These are phyloP conservation scores for Pristionchus fissidentatus DNA, from an alignment of 2,888 invertebrate species.

Conservation along the genomic window DNA sequence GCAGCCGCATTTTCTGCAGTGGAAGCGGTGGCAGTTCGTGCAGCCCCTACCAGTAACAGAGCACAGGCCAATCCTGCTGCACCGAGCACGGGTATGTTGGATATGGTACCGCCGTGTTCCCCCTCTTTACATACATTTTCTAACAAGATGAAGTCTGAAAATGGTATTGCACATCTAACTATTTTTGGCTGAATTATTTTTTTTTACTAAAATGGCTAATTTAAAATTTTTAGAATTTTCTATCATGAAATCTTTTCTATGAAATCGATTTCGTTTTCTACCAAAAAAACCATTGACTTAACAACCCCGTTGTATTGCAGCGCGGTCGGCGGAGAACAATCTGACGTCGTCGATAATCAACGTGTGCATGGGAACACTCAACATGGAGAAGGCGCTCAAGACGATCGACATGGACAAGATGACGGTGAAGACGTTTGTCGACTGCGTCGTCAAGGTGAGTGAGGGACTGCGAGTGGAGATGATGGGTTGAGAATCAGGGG, in stretches of 20 bases:
- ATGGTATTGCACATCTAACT: no score
- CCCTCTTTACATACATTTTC: no score
- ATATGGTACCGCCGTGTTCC: no score
- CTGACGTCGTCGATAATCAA: background rate
- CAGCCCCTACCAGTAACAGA: background rate
- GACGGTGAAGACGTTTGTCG: background rate
- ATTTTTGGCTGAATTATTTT: no score
- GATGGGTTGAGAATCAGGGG: background rate
- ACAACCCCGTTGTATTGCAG: no score
- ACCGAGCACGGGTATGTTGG: background rate
- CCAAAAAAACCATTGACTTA: background rate
- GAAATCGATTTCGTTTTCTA: background rate
- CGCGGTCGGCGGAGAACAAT: background rate
- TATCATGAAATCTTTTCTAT: no score
- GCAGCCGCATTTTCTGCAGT: background rate
- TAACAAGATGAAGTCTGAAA: no score
- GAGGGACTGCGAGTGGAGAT: background rate
- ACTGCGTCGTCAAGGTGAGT: constrained; percentile 6
- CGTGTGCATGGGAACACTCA: background rate
- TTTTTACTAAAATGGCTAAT: no score
- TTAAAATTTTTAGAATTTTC: no score
- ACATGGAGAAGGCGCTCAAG: constrained; percentile 14
- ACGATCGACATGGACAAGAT: background rate
- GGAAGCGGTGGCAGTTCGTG: background rate
- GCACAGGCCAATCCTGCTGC: background rate